phyloP scores from a whole-genome alignment of 1,140 invertebrate species.

The Theocolax elegans region DNA sequence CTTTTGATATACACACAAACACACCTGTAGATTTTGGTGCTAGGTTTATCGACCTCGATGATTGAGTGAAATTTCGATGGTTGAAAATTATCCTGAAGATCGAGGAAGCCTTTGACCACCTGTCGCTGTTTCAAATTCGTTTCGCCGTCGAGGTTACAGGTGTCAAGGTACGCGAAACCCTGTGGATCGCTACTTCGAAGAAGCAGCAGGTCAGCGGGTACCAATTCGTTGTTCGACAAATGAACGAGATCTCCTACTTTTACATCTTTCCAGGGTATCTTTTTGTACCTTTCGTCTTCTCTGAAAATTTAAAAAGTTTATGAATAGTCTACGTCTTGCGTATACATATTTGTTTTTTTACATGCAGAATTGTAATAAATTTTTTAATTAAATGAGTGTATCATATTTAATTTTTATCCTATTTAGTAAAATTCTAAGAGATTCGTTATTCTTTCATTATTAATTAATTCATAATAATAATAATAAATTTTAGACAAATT shows the following conservation, averaged over 20 bases:
- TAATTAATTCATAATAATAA: too few relatives aligned
- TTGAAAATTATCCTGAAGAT: slow-evolving; percentile 77
- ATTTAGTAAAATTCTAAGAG: too few relatives aligned
- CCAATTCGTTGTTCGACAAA: slow-evolving; percentile 94
- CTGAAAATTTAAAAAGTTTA: slow-evolving; percentile 70
- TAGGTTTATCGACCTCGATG: slow-evolving; percentile 92
- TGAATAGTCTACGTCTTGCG: not conserved
- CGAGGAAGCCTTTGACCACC: slow-evolving; percentile 76
- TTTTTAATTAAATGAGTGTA: too few relatives aligned
- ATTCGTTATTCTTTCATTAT: too few relatives aligned
- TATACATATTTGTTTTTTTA: too few relatives aligned
- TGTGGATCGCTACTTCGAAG: slow-evolving; percentile 90
- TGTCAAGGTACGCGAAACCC: slow-evolving; percentile 97
- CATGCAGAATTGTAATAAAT: too few relatives aligned
- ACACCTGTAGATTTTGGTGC: slow-evolving; percentile 90
- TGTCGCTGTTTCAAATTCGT: slow-evolving; percentile 98
- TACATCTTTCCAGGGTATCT: slow-evolving; percentile 90
- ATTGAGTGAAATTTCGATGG: slow-evolving; percentile 84
- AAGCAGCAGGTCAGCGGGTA: slow-evolving; percentile 95
- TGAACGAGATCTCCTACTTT: slow-evolving; percentile 95
- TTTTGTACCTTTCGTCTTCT: slow-evolving; percentile 84
- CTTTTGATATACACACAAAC: too few relatives aligned
- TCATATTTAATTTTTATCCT: too few relatives aligned
- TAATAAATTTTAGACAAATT: too few relatives aligned
- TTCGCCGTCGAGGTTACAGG: slow-evolving; percentile 98